These are phyloP conservation scores for Drosophila testacea DNA, from an alignment of 2,888 invertebrate genomes.

Conservation along the genomic window DNA sequence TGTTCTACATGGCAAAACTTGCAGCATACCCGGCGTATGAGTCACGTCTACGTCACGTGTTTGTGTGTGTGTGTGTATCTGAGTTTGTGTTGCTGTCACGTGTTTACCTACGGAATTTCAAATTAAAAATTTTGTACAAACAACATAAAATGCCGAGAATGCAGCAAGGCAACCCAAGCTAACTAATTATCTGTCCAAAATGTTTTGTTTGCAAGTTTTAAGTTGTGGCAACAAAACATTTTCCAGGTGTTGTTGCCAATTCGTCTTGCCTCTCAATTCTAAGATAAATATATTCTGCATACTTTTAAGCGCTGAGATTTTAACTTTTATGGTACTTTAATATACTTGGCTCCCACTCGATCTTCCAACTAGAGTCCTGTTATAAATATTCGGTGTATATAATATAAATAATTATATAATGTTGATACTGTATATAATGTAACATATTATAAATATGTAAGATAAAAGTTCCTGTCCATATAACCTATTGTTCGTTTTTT, in stretches of 20 bases:
- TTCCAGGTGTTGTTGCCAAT: not conserved
- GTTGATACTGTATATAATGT: too few species aligned
- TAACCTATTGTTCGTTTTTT: too few species aligned
- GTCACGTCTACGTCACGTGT: constrained; percentile 26
- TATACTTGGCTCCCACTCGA: too few species aligned
- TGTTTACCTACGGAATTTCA: constrained; percentile 29
- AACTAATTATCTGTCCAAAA: constrained; percentile 31
- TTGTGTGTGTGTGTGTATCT: not conserved
- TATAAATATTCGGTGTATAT: too few species aligned
- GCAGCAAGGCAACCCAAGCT: constrained; percentile 3
- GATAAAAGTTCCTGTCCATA: too few species aligned
- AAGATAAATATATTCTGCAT: not conserved
- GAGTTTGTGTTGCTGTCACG: constrained; percentile 13
- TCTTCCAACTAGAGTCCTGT: too few species aligned
- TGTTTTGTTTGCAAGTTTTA: constrained; percentile 13
- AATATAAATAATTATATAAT: too few species aligned
- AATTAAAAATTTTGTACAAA: constrained; percentile 34
- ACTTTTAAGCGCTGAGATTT: not conserved
- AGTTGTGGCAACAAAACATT: not conserved
- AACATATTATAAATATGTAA: too few species aligned
- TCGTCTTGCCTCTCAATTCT: not conserved
- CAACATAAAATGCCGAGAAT: constrained; percentile 25
- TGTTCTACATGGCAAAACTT: constrained; percentile 16
- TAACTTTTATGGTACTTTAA: not conserved
- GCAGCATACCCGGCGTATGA: constrained; percentile 21